Conservation (phyloP, 2,888 invertebrate genomes). For the Philhelius pedissequus region DNA sequence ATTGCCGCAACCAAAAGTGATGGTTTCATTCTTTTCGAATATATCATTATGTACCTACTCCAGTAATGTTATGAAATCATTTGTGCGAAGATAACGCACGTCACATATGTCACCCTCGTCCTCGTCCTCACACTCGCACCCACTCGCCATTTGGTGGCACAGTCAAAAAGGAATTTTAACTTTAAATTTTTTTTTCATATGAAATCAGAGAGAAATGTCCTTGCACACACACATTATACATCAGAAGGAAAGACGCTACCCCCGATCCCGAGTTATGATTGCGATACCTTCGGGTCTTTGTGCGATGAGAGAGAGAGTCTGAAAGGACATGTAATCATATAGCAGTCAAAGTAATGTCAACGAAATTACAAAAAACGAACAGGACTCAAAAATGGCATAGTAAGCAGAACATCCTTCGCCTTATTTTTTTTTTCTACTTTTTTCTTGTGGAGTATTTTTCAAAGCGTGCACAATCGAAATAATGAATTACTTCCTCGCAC, state of each 20-base stretch:
- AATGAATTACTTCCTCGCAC: slow-evolving; percentile 60
- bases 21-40: slow-evolving; percentile 28
- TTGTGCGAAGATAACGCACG: slow-evolving; percentile 64
- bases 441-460: background rate
- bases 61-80: slow-evolving; percentile 27
- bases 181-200: slow-evolving; percentile 48
- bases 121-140: background rate
- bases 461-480: slow-evolving; percentile 25
- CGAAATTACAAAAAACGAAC: slow-evolving; percentile 52
- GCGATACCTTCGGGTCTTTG: slow-evolving; percentile 59
- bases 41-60: background rate
- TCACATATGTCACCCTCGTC: slow-evolving; percentile 48
- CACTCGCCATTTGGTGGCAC: background rate
- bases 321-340: slow-evolving; percentile 58
- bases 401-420: slow-evolving; percentile 47
- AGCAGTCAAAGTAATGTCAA: slow-evolving; percentile 68
- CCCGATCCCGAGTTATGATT: slow-evolving; percentile 18
- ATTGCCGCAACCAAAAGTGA: background rate
- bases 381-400: slow-evolving; percentile 43
- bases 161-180: slow-evolving; percentile 44
- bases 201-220: slow-evolving; percentile 20
- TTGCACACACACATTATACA: background rate
- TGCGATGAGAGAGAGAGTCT: slow-evolving; percentile 9
- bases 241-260: background rate
- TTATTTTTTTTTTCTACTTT: background rate